phyloP scores from a whole-genome alignment of 1,140 invertebrate species.

The Calliopsis andreniformis region DNA sequence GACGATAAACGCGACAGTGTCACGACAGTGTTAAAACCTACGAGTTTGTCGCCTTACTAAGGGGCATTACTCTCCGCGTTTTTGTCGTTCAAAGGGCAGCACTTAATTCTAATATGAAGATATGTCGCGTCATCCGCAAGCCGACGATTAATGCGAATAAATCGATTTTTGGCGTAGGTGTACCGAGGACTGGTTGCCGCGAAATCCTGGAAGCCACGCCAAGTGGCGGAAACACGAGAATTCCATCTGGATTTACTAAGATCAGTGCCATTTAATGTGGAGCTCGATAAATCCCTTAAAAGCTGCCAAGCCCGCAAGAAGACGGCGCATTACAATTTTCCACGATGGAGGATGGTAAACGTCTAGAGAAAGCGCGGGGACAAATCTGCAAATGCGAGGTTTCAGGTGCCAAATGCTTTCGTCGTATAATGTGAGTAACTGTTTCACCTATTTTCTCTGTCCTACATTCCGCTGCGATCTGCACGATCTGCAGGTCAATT shows the following conservation, averaged over 20 bases:
- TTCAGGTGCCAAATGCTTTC: constrained; percentile 54
- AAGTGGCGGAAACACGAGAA: constrained; percentile 61
- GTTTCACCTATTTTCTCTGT: constrained; percentile 5
- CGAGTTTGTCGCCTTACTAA: constrained; percentile 9
- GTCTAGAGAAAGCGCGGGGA: constrained; percentile 25
- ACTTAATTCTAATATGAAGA: constrained; percentile 53
- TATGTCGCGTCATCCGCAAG: constrained; percentile 37
- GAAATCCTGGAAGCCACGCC: constrained; percentile 60
- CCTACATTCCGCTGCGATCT: constrained; percentile 16
- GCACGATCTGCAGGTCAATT: background rate
- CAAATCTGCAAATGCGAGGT: constrained; percentile 46
- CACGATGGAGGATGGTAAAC: constrained; percentile 1
- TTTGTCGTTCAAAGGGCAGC: constrained; percentile 8
- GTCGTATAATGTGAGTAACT: constrained; percentile 44
- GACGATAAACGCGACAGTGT: background rate
- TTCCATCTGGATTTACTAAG: constrained; percentile 69
- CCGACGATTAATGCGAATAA: constrained; percentile 57
- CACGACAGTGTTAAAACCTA: constrained; percentile 14
- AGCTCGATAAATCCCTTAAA: constrained; percentile 65
- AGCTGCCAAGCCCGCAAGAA: constrained; percentile 54
- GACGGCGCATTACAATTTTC: constrained; percentile 54
- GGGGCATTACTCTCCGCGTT: constrained; percentile 31
- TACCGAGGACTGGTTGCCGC: constrained; percentile 28
- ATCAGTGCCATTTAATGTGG: constrained; percentile 64
- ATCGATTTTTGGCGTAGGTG: constrained; percentile 58